Evolutionary conservation across 2,113 vertebrate genomes (phyloP).

Genomic region (Forbesichthys agassizii): DNA sequence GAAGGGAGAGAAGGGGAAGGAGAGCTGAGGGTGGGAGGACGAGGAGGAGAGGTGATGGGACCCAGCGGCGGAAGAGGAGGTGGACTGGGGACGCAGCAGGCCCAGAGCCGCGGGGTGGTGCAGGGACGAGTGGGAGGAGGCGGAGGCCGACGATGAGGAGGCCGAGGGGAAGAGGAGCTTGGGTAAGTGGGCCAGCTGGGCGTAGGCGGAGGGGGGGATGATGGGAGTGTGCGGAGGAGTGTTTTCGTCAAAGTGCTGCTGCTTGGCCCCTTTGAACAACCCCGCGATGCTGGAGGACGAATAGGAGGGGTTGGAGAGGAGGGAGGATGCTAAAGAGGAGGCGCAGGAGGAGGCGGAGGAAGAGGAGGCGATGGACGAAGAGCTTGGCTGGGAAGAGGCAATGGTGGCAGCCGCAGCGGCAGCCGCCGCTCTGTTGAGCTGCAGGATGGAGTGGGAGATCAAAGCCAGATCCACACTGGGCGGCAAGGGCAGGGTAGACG

Average conservation of each 20-base stretch:
- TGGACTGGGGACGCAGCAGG: slow-evolving; percentile 58
- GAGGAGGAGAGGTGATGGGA: slow-evolving; percentile 66
- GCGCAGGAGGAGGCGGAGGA: slow-evolving; percentile 75
- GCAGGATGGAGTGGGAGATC: slow-evolving; percentile 80
- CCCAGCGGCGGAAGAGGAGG: slow-evolving; percentile 50
- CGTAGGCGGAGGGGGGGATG: slow-evolving; percentile 75
- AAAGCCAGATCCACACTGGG: slow-evolving; percentile 79
- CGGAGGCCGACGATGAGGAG: slow-evolving; percentile 75
- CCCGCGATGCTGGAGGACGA: slow-evolving; percentile 79
- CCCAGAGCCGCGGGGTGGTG: slow-evolving; percentile 69
- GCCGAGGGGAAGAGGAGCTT: slow-evolving; percentile 77
- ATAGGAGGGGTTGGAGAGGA: slow-evolving; percentile 71
- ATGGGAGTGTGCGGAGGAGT: slow-evolving; percentile 76
- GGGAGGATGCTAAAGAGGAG: slow-evolving; percentile 77
- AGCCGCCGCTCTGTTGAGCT: slow-evolving; percentile 77
- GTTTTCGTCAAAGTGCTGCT: slow-evolving; percentile 80
- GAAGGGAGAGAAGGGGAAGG: slow-evolving; percentile 71
- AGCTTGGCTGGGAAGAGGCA: slow-evolving; percentile 49
- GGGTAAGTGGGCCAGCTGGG: slow-evolving; percentile 77
- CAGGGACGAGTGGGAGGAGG: slow-evolving; percentile 66
- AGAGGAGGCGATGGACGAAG: slow-evolving; percentile 43
- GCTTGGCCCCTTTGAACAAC: slow-evolving; percentile 75
- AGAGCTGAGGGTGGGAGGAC: slow-evolving; percentile 62
- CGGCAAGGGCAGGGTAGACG: slow-evolving; percentile 75
- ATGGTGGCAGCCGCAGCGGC: slow-evolving; percentile 71